Conservation (phyloP, 2,797 vertebrate genomes). For the Phalloptychus januarius region DNA sequence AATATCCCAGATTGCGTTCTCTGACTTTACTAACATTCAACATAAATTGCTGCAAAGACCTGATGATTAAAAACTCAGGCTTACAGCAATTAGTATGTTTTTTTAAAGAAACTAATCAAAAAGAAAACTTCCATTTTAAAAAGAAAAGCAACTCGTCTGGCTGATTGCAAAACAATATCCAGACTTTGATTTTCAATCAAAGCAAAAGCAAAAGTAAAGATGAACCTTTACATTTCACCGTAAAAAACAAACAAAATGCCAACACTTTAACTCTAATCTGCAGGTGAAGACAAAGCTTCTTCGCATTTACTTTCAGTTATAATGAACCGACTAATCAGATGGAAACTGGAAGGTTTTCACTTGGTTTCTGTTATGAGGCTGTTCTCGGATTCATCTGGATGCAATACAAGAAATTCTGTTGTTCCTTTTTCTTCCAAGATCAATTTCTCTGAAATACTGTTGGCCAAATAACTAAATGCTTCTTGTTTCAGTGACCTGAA, state of each 20-base stretch:
- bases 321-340: background rate
- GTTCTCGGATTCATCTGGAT: background rate
- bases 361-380: background rate
- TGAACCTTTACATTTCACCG: no score
- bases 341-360: background rate
- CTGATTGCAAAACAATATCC: constrained; percentile 29
- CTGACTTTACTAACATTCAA: background rate
- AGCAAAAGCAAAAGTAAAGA: constrained; percentile 52
- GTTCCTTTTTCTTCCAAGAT: background rate
- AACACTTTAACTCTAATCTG: background rate
- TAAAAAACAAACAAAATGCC: background rate
- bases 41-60: background rate
- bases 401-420: background rate
- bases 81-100: background rate
- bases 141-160: background rate
- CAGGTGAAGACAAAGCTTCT: background rate
- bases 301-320: constrained; percentile 12
- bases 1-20: background rate
- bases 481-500: background rate
- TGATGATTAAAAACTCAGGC: background rate
- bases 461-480: background rate
- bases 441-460: background rate
- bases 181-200: constrained; percentile 22
- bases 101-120: background rate
- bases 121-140: background rate